Evolutionary conservation across 2,797 vertebrate genomes (phyloP).

Genomic region (Syngnathus rostellatus): DNA sequence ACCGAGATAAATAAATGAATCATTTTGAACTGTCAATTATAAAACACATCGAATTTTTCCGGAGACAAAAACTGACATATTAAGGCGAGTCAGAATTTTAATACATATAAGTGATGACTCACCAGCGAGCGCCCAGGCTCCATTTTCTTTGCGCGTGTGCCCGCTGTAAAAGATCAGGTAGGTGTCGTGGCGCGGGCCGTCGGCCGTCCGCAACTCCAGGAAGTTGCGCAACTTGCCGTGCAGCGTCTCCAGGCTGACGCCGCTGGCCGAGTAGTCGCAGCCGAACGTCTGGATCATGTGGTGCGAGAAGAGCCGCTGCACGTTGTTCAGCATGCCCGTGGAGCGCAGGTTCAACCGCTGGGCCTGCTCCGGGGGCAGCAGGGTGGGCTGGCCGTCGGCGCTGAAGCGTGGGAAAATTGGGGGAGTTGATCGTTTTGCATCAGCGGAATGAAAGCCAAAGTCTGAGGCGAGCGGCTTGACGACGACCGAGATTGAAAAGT

Average conservation of each 20-base stretch:
- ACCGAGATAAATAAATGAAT: not conserved
- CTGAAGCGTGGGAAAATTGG: conserved; percentile 51
- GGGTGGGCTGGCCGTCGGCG: conserved; percentile 80
- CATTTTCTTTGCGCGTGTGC: conserved; percentile 79
- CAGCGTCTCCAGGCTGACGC: conserved; percentile 79
- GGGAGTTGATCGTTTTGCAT: conserved; percentile 34
- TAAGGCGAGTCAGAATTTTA: too few relatives aligned
- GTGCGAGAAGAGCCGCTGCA: conserved; percentile 94
- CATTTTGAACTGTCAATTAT: too few relatives aligned
- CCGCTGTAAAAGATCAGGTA: conserved; percentile 98
- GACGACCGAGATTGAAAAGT: conserved; percentile 21
- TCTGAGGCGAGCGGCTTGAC: conserved; percentile 23
- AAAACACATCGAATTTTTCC: too few relatives aligned
- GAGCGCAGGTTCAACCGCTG: conserved; percentile 87
- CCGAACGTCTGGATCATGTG: conserved; percentile 94
- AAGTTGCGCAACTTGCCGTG: conserved; percentile 85
- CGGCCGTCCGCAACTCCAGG: conserved; percentile 84
- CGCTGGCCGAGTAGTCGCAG: conserved; percentile 95
- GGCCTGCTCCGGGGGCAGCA: conserved; percentile 85
- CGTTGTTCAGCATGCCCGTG: conserved; percentile 84
- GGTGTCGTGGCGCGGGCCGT: conserved; percentile 94
- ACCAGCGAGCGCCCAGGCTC: conserved; percentile 93
- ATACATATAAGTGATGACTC: conserved; percentile 27
- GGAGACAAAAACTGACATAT: too few relatives aligned
- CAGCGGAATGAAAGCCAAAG: conserved; percentile 23